Conservation (phyloP, 2,888 invertebrate genomes). For the Cryptus armator region DNA sequence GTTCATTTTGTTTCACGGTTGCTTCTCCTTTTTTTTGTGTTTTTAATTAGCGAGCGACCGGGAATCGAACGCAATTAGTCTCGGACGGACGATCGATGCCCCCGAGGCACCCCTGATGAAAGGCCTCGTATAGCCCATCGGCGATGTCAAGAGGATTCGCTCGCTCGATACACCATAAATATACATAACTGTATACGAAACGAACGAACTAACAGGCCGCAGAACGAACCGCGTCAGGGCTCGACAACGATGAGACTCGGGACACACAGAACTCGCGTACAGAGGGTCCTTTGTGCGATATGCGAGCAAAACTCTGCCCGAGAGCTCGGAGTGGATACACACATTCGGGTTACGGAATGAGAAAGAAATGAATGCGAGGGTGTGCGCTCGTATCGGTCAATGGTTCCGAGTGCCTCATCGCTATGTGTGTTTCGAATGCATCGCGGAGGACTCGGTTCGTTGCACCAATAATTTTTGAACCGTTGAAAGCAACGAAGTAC, state of each 20-base stretch:
- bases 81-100: conserved; percentile 67
- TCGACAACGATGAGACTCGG: conserved; percentile 54
- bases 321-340: conserved; percentile 50
- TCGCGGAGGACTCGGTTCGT: conserved; percentile 64
- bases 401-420: conserved; percentile 30
- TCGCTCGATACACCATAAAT: conserved; percentile 63
- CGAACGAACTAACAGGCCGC: conserved; percentile 32
- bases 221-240: conserved; percentile 18
- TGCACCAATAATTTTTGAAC: conserved; percentile 76
- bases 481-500: conserved; percentile 74
- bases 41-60: conserved; percentile 62
- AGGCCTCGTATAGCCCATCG: conserved; percentile 38
- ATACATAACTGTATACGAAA: conserved; percentile 62
- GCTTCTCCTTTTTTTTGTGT: conserved; percentile 14
- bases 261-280: conserved; percentile 46
- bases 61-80: conserved; percentile 70
- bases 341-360: conserved; percentile 22
- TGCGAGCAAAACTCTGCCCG: conserved; percentile 55
- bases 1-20: conserved; percentile 16
- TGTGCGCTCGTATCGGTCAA: conserved; percentile 9
- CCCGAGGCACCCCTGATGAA: conserved; percentile 48
- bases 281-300: conserved; percentile 64
- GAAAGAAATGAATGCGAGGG: conserved; percentile 1
- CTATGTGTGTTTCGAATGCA: conserved; percentile 34
- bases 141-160: conserved; percentile 57